phyloP scores from a whole-genome alignment of 2,888 invertebrate genomes.

The Hedychridium roseum region DNA sequence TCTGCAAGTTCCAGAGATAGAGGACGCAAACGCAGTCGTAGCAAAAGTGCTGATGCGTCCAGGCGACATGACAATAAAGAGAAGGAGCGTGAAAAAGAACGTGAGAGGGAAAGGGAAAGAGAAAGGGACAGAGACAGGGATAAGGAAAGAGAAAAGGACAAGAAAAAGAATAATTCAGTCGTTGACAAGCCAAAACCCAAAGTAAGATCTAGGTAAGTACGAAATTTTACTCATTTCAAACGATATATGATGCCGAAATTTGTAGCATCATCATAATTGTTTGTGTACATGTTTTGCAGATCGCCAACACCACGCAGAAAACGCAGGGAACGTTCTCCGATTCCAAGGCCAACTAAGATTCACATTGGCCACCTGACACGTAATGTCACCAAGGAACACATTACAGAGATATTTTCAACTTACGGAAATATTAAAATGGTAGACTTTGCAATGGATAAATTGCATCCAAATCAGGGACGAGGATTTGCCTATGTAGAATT shows the following conservation, averaged over 20 bases:
- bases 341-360: slow-evolving; percentile 90
- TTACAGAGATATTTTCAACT: slow-evolving; percentile 89
- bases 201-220: slow-evolving; percentile 47
- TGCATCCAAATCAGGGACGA: slow-evolving; percentile 87
- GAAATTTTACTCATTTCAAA: not conserved
- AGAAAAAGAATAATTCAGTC: slow-evolving; percentile 58
- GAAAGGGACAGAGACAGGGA: slow-evolving; percentile 62
- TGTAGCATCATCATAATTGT: too few relatives aligned
- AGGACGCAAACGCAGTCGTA: slow-evolving; percentile 68
- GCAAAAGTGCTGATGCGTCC: slow-evolving; percentile 58
- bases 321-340: slow-evolving; percentile 84
- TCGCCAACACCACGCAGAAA: slow-evolving; percentile 75
- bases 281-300: slow-evolving; percentile 56
- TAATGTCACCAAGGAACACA: slow-evolving; percentile 91
- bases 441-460: slow-evolving; percentile 88
- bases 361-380: slow-evolving; percentile 92
- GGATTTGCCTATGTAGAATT: slow-evolving; percentile 97
- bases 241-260: too few relatives aligned
- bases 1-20: slow-evolving; percentile 70
- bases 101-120: slow-evolving; percentile 62
- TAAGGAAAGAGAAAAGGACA: slow-evolving; percentile 57
- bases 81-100: slow-evolving; percentile 63
- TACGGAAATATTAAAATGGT: slow-evolving; percentile 87
- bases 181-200: slow-evolving; percentile 60
- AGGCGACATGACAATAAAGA: slow-evolving; percentile 63